phyloP scores from a whole-genome alignment of 2,113 vertebrate species.

The Bungarus multicinctus region DNA sequence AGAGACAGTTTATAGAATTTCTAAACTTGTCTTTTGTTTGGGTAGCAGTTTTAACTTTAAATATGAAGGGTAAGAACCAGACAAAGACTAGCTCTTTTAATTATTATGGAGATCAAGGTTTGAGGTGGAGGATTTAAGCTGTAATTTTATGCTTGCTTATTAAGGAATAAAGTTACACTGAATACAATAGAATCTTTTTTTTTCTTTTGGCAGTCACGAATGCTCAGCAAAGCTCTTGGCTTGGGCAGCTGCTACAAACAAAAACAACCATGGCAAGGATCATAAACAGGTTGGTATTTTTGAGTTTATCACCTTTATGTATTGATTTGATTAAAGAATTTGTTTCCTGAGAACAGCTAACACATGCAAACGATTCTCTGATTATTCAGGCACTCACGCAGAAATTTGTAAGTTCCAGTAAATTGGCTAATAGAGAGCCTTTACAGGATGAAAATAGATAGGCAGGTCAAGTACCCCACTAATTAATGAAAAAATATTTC shows the following conservation, averaged over 20 bases:
- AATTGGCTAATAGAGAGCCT: neutral
- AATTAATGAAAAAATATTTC: neutral
- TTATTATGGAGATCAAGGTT: neutral
- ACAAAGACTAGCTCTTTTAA: neutral
- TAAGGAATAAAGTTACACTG: neutral
- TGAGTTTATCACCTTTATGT: neutral
- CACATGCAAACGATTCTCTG: neutral
- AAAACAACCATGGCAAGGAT: neutral
- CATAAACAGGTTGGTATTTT: neutral
- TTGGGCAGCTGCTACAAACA: neutral
- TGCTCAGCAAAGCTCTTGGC: neutral
- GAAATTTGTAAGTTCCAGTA: neutral
- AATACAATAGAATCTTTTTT: neutral
- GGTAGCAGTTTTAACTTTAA: slow-evolving; percentile 20
- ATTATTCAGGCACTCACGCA: neutral
- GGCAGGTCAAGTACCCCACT: neutral
- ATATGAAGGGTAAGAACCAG: neutral
- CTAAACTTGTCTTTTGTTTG: slow-evolving; percentile 6
- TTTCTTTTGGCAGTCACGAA: neutral
- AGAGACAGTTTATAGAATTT: neutral
- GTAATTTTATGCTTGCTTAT: neutral
- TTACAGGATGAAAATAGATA: neutral
- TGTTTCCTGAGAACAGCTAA: neutral
- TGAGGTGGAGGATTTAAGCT: neutral
- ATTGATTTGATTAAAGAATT: neutral